Evolutionary conservation across 2,888 invertebrate genomes (phyloP).

Genomic region (Melieria picta): DNA sequence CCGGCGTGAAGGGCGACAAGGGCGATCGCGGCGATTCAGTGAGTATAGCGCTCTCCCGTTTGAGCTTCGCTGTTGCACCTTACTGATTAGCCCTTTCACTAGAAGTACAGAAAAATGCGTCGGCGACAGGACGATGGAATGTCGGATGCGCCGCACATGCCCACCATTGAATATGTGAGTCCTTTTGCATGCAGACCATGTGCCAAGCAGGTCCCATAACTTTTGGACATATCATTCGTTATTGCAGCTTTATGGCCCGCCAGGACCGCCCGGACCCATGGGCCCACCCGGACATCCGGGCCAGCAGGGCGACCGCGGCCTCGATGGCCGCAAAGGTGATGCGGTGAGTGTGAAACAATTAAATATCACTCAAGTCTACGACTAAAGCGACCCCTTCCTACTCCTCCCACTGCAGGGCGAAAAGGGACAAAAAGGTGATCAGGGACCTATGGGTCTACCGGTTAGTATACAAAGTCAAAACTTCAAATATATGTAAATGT

Average conservation of each 20-base stretch:
- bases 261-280: slow-evolving; percentile 70
- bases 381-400: slow-evolving; percentile 30
- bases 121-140: slow-evolving; percentile 66
- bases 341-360: slow-evolving; percentile 70
- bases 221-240: neutral
- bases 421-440: slow-evolving; percentile 65
- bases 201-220: too few relatives aligned
- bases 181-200: neutral
- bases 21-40: slow-evolving; percentile 95
- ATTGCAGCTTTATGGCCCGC: slow-evolving; percentile 72
- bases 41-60: slow-evolving; percentile 65
- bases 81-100: slow-evolving; percentile 48
- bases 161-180: slow-evolving; percentile 66
- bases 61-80: neutral
- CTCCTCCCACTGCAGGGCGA: slow-evolving; percentile 56
- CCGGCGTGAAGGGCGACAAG: slow-evolving; percentile 89
- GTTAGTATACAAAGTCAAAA: slow-evolving; percentile 71
- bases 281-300: slow-evolving; percentile 76
- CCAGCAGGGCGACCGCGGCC: slow-evolving; percentile 71
- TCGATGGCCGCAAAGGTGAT: slow-evolving; percentile 83
- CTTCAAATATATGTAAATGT: neutral
- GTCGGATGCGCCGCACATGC: slow-evolving; percentile 66
- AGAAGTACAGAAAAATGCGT: slow-evolving; percentile 67
- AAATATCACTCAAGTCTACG: slow-evolving; percentile 11
- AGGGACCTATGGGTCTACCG: slow-evolving; percentile 94